Conservation (phyloP, 2,113 vertebrate genomes). For the Notiomystis cincta region DNA sequence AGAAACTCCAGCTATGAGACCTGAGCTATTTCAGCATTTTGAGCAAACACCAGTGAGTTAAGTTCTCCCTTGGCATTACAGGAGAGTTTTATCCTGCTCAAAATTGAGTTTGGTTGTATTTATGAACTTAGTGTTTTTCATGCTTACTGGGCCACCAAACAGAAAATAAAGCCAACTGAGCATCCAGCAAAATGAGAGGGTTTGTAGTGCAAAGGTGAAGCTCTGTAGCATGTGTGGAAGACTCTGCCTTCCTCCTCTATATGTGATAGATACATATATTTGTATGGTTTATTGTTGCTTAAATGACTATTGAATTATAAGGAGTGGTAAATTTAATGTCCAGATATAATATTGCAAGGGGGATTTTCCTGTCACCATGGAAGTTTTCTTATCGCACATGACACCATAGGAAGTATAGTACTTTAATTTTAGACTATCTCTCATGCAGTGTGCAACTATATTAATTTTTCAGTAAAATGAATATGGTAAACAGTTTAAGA, state of each 20-base stretch:
- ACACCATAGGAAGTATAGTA: neutral
- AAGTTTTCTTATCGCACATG: neutral
- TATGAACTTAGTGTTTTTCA: neutral
- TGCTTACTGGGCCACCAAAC: neutral
- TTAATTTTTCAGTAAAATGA: neutral
- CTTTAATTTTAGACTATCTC: neutral
- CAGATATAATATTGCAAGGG: neutral
- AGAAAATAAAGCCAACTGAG: neutral
- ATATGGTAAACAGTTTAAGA: fast-evolving
- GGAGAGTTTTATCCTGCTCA: neutral
- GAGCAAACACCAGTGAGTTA: neutral
- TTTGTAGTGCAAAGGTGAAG: neutral
- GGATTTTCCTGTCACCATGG: neutral
- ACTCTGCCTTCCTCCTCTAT: neutral
- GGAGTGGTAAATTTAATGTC: neutral
- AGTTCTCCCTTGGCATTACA: neutral
- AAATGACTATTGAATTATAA: neutral
- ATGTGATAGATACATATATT: neutral
- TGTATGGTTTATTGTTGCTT: neutral
- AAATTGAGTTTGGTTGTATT: neutral
- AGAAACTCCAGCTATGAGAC: neutral
- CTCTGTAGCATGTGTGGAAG: neutral
- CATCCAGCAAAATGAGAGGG: neutral
- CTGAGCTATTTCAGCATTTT: neutral
- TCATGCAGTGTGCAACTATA: neutral